Percentiles rank a stretch among this genome's conserved stretches.
These are phyloP conservation scores for Syngnathus rostellatus DNA, from an alignment of 2,797 vertebrate species.

Conservation along the genomic window DNA sequence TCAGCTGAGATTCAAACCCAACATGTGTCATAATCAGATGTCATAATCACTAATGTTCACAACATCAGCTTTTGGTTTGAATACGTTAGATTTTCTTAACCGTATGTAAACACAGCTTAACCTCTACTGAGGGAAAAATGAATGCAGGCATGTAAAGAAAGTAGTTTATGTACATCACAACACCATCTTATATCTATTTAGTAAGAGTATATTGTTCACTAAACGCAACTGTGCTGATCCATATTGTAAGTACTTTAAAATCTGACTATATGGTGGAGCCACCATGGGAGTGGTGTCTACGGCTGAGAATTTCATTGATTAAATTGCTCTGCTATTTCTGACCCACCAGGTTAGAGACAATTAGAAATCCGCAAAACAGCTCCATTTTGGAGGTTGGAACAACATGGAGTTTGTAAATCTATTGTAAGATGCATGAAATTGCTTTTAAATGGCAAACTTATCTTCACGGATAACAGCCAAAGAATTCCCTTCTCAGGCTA, in stretches of 20 bases:
- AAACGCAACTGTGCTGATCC: neutral
- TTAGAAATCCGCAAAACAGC: conserved; percentile 23
- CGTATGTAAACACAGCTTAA: neutral
- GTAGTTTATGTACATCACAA: neutral
- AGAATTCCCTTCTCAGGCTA: conserved; percentile 17
- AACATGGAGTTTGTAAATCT: conserved; percentile 38
- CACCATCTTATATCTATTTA: neutral
- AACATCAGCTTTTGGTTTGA: too few species aligned
- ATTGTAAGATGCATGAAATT: conserved; percentile 35
- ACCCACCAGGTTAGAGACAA: conserved; percentile 21
- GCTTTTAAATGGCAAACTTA: conserved; percentile 36
- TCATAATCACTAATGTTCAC: too few species aligned
- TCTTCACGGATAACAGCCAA: conserved; percentile 21
- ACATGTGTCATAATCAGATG: too few species aligned
- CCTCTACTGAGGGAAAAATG: neutral
- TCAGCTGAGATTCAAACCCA: too few species aligned
- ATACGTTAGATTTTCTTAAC: neutral
- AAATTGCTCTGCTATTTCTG: conserved; percentile 22
- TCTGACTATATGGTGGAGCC: neutral
- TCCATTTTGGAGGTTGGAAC: conserved; percentile 25
- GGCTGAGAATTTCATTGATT: conserved; percentile 16
- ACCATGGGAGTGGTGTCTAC: conserved; percentile 5
- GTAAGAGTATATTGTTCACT: neutral
- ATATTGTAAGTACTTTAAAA: neutral
- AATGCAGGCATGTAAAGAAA: neutral